phyloP scores from a whole-genome alignment of 2,797 vertebrate species.

The Myotis findleyi region DNA sequence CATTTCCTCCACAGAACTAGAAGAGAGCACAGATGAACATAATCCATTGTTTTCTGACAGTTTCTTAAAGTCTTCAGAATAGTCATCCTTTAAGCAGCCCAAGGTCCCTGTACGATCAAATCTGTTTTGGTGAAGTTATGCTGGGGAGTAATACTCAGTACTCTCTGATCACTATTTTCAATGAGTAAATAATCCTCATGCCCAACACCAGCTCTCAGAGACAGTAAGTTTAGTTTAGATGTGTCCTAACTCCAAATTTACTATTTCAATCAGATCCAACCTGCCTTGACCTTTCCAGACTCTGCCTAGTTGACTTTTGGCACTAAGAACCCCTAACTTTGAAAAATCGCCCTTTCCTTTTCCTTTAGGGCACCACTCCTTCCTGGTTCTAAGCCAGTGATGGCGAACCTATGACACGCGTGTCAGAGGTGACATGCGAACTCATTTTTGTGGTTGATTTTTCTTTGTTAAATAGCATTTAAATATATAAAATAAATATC shows the following conservation, averaged over 20 bases:
- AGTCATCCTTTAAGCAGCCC: background rate
- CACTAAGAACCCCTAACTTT: background rate
- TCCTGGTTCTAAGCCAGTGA: background rate
- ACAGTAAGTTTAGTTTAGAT: background rate
- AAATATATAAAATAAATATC: no score
- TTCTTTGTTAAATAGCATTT: no score
- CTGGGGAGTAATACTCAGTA: background rate
- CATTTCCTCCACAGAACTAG: background rate
- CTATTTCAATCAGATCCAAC: background rate
- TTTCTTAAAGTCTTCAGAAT: slow-evolving; percentile 13
- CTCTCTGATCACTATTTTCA: background rate
- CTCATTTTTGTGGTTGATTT: no score
- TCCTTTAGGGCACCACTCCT: background rate
- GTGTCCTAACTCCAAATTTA: background rate
- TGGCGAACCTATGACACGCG: no score
- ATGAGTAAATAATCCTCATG: background rate
- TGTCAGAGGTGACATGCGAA: no score
- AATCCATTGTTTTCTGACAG: slow-evolving; percentile 6
- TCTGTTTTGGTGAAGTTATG: background rate
- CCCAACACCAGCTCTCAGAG: background rate
- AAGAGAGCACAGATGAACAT: slow-evolving; percentile 39
- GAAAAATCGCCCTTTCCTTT: background rate
- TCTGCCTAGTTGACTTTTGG: background rate
- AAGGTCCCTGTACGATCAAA: background rate
- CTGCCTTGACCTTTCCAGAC: background rate